Percentiles rank a stretch among this genome's conserved stretches.
Conservation (phyloP, 2,888 invertebrate species). For the Ligdia adustata region DNA sequence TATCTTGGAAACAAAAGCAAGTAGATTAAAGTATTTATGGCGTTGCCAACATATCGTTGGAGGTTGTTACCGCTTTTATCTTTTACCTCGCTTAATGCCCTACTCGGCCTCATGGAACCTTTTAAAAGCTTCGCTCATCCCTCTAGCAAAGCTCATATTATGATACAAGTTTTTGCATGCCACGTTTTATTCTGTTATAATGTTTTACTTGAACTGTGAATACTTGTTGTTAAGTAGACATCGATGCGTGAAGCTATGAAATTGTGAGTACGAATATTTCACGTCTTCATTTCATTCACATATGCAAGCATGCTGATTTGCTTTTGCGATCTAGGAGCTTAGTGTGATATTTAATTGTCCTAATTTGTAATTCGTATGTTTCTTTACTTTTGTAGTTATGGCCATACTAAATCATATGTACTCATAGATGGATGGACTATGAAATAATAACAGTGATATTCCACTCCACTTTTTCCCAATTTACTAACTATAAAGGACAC, state of each 20-base stretch:
- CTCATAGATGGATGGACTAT: no score
- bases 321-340: slow-evolving; percentile 16
- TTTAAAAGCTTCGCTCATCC: slow-evolving; percentile 72
- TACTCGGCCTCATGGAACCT: slow-evolving; percentile 67
- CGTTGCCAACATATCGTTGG: slow-evolving; percentile 62
- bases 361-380: slow-evolving; percentile 14
- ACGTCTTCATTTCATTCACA: slow-evolving; percentile 21
- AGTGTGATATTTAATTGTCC: slow-evolving; percentile 27
- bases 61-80: slow-evolving; percentile 71
- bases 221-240: slow-evolving; percentile 10
- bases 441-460: no score
- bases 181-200: slow-evolving; percentile 43
- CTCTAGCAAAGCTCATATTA: slow-evolving; percentile 59
- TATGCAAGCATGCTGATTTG: slow-evolving; percentile 11
- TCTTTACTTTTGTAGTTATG: no score
- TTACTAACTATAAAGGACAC: no score
- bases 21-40: slow-evolving; percentile 74
- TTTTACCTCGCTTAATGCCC: slow-evolving; percentile 67
- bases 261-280: slow-evolving; percentile 7
- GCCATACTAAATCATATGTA: no score
- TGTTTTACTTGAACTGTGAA: slow-evolving; percentile 18
- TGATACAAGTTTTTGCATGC: slow-evolving; percentile 46
- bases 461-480: no score
- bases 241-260: neutral
- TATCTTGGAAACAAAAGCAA: slow-evolving; percentile 74